Evolutionary conservation across 92 coral and sea anemone genomes (phyloP), one percentile per base, ranked within the genome.

Genomic region (Meandrina meandrites): DNA sequence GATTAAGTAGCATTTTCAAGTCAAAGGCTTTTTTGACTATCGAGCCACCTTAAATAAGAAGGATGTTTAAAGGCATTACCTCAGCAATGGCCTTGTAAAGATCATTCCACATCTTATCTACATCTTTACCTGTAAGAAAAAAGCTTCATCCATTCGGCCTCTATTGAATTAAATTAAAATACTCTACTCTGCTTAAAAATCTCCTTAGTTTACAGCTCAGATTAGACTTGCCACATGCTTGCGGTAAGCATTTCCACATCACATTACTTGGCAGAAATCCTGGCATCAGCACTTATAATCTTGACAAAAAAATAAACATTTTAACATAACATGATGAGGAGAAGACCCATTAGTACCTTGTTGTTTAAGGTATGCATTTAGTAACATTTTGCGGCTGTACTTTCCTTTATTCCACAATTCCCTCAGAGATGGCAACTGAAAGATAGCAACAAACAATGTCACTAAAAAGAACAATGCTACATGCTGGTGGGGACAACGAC

Each of bases 71-170:
- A 73, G 48, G 18, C 4, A 0, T 72, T 88, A 96, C 99, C 99
- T 97, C 98, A 18, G 91, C 90, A 76, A 97, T 95, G 60, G 97
- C 93, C 69, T 85, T 78, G 75, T 93, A 80, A 42, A 95, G 85
- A 71, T 92, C 96, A 60, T 89, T 87, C 99, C 98, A 95, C 83
- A 93, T 93, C 87, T 95, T 97, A 40, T 84, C 90, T 35, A 89
- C 97, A 86, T 97, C 93, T 86, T 97, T 88, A 18, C 98, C 99
- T 97, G 90, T 3, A 27, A 68, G 53, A 31, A 21, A 47, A 51
- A 28, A 58, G 2, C 50, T 22, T 6, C 68, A 50, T 32, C 50
- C 21, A 78, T 32, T 27, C 6, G n/a, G 45, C 58, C 21, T 35
- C 76, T 40, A 40, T 40, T 40, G 45, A 40, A 40, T 6, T 40